phyloP scores from a whole-genome alignment of 2,888 invertebrate species.

The Plemyria rubiginata region DNA sequence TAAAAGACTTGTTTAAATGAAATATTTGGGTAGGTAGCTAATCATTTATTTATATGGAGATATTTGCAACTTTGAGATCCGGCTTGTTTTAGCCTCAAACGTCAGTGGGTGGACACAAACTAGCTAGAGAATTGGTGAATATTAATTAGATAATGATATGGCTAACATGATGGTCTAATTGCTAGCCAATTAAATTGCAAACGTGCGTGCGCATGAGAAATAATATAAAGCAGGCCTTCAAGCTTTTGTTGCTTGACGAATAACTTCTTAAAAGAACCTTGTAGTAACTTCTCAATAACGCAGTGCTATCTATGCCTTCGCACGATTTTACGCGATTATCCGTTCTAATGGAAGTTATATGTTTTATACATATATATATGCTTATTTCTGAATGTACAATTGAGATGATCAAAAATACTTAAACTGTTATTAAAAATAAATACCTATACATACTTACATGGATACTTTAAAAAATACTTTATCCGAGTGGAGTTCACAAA shows the following conservation, averaged over 20 bases:
- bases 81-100: constrained; percentile 37
- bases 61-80: constrained; percentile 40
- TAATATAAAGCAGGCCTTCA: constrained; percentile 70
- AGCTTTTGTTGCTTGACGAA: constrained; percentile 75
- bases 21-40: constrained; percentile 32
- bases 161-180: constrained; percentile 66
- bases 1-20: constrained; percentile 21
- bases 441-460: no score
- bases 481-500: no score
- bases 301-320: constrained; percentile 72
- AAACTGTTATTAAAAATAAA: neutral
- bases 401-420: no score
- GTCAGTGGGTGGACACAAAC: constrained; percentile 41
- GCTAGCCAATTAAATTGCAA: constrained; percentile 65
- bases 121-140: constrained; percentile 37
- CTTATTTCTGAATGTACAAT: neutral
- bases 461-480: no score
- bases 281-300: constrained; percentile 68
- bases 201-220: constrained; percentile 79
- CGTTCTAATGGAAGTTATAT: constrained; percentile 62
- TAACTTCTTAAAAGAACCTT: constrained; percentile 76
- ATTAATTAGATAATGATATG: constrained; percentile 57
- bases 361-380: neutral
- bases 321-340: constrained; percentile 70
- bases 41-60: constrained; percentile 20